Conservation (phyloP, 2,888 invertebrate genomes). For the Phalangium opilio region DNA sequence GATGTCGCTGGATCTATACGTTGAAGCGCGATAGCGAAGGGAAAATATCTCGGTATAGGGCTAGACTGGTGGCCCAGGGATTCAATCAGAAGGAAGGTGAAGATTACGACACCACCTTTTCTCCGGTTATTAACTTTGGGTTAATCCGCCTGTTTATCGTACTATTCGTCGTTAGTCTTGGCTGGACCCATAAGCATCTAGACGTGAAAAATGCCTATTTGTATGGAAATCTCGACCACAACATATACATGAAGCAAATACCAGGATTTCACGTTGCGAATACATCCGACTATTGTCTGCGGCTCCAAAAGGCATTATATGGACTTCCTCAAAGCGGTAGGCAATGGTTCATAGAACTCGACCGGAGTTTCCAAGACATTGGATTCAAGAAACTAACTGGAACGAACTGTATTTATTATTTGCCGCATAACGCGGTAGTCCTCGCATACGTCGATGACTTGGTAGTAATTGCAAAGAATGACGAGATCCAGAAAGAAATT, state of each 20-base stretch:
- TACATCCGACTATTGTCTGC: neutral
- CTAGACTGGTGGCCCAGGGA: constrained; percentile 1
- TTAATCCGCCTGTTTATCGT: constrained; percentile 2
- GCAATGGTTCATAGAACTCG: constrained; percentile 1
- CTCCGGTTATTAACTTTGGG: constrained; percentile 1
- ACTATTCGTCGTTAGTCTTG: neutral
- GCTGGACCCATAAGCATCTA: constrained; percentile 3
- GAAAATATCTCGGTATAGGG: neutral
- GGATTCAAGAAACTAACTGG: too few species aligned
- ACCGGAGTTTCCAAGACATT: neutral
- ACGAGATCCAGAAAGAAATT: too few species aligned
- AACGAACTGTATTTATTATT: too few species aligned
- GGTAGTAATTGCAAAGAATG: neutral
- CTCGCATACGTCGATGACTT: constrained; percentile 1
- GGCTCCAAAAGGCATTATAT: constrained; percentile 1
- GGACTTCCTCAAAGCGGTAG: constrained; percentile 1
- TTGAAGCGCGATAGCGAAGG: neutral
- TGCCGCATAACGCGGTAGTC: neutral
- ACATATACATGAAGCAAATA: constrained; percentile 4
- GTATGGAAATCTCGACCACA: constrained; percentile 1
- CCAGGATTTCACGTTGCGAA: neutral
- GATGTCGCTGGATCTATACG: too few species aligned
- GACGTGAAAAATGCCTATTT: constrained; percentile 8
- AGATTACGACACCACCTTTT: constrained; percentile 1
- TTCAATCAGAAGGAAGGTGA: constrained; percentile 1